Evolutionary conservation across 2,797 vertebrate genomes (phyloP).

Genomic region (Lithobates sylvaticus): DNA sequence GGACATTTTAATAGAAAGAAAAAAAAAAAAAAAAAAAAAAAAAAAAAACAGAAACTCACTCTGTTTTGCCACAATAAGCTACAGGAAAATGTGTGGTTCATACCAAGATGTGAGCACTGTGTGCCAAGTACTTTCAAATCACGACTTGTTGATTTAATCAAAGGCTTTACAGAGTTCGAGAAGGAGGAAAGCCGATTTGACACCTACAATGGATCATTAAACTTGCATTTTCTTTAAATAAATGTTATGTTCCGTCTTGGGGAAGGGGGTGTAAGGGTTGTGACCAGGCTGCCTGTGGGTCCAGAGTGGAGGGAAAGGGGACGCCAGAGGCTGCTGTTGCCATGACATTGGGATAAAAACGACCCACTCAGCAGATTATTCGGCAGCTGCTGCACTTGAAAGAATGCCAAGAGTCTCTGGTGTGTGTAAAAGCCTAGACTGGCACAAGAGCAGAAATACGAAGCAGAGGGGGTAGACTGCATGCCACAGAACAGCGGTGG

Average conservation of each 20-base stretch:
- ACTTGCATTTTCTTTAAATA: no score
- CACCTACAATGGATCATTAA: neutral
- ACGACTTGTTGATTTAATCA: neutral
- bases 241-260: no score
- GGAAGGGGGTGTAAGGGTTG: neutral
- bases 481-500: neutral
- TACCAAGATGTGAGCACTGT: neutral
- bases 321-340: conserved; percentile 48
- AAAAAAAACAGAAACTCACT: neutral
- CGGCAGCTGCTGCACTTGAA: conserved; percentile 57
- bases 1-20: neutral
- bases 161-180: neutral
- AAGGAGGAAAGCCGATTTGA: neutral
- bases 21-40: no score
- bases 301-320: conserved; percentile 32
- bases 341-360: conserved; percentile 56
- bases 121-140: conserved; percentile 1
- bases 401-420: conserved; percentile 47
- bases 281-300: conserved; percentile 37
- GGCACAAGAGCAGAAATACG: conserved; percentile 16
- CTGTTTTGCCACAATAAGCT: neutral
- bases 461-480: neutral
- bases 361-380: conserved; percentile 57
- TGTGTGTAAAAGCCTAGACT: conserved; percentile 34
- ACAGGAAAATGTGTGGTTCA: neutral